Percentiles rank a stretch among this genome's conserved stretches.
phyloP scores from a whole-genome alignment of 2,113 vertebrate species.

The Oenanthe melanoleuca region DNA sequence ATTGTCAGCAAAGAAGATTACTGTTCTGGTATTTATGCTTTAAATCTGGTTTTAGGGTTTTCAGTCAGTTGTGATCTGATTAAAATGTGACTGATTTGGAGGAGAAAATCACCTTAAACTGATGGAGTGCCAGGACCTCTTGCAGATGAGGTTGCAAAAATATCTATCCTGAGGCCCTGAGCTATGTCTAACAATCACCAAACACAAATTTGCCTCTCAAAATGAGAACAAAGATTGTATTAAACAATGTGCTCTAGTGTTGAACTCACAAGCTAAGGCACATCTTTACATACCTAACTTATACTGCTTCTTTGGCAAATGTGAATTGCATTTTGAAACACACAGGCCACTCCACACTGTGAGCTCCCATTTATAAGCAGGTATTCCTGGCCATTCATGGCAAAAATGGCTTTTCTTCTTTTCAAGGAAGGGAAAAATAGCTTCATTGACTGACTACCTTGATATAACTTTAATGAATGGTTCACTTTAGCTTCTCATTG shows the following conservation, averaged over 20 bases:
- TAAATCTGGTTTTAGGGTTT: conserved; percentile 54
- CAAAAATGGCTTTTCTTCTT: neutral
- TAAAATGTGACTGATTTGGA: conserved; percentile 46
- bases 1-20: conserved; percentile 48
- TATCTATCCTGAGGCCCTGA: neutral
- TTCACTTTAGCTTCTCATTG: neutral
- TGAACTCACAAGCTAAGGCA: neutral
- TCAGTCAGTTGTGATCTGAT: conserved; percentile 56
- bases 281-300: neutral
- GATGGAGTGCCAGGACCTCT: neutral
- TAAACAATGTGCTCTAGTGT: neutral
- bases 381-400: neutral
- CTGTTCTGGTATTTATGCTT: conserved; percentile 27
- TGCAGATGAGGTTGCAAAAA: conserved; percentile 7
- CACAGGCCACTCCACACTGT: neutral
- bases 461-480: neutral
- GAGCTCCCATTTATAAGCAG: neutral
- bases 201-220: neutral
- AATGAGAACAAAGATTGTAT: neutral
- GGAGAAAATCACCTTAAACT: conserved; percentile 44
- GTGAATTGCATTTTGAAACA: neutral
- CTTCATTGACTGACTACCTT: neutral
- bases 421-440: neutral
- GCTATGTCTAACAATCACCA: neutral
- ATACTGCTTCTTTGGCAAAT: neutral